Evolutionary conservation across 2,888 invertebrate genomes (phyloP), one percentile per base, ranked within the genome.

Genomic region (Rhagonycha fulva): DNA sequence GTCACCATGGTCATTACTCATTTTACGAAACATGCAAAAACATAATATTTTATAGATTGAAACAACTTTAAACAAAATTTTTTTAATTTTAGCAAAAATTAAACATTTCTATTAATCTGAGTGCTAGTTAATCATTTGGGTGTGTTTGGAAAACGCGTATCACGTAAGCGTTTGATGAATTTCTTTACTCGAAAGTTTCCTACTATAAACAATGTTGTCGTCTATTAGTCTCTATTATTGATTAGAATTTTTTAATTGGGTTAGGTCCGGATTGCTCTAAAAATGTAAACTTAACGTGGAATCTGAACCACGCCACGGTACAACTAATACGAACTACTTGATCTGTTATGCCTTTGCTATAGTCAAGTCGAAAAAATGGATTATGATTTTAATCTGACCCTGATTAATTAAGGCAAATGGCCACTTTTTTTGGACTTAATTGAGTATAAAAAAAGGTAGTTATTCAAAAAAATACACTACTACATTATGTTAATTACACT

Each of bases 1-100:
- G 71, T 75, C 75, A 71, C 71, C 75, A 75, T 28, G 26, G 75
- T 75, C 68, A 67, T 70, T 75, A 75, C 47, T 75, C 71, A 75
- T 69, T 62, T 68, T 60, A 19, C 11, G 26, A 66, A 71, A 71
- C 75, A 75, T 71, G 75, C 75, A 30, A 75, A 75, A 62, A 14
- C 23, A 62, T 71, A 70, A 75, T 75, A 68, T 75, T 71, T 75
- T 28, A 75, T 62, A 62, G 71, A 70, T 71, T 71, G 28, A 71
- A 69, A 67, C 24, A 67, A 24, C 14, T 67, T 67, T 67, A 28
- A 67, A 67, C 14, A 67, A 67, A 26, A 67, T 26, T 67, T 67
- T 62, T 26, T 67, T 67, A 67, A 67, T 67, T 67, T 67, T 26
- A n/a, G 4, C 28, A 14, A n/a, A 23, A 67, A 67, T 67, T 67